These are phyloP conservation scores for Meloidogyne chitwoodi DNA, from an alignment of 1,140 invertebrate species.

Conservation along the genomic window DNA sequence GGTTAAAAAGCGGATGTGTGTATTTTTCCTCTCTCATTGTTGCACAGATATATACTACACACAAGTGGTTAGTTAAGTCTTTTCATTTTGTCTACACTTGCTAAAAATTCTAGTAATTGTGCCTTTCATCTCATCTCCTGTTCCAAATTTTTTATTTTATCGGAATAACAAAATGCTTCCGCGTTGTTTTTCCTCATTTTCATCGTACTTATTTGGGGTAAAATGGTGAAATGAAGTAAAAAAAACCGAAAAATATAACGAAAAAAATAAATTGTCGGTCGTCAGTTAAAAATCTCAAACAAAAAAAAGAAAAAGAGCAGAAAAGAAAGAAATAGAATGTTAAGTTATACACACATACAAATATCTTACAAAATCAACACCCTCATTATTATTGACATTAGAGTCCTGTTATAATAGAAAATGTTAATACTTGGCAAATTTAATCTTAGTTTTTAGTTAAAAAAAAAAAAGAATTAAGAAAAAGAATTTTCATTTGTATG, in stretches of 20 bases:
- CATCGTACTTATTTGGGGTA: not conserved
- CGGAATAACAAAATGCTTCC: not conserved
- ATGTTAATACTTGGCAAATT: no score
- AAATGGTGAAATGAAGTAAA: not conserved
- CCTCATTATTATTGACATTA: no score
- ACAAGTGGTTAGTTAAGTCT: not conserved
- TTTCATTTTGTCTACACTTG: not conserved
- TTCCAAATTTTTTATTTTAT: not conserved
- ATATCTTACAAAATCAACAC: no score
- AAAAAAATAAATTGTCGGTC: not conserved
- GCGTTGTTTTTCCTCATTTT: not conserved
- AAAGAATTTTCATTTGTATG: no score
- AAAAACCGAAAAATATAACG: not conserved
- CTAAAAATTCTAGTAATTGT: not conserved
- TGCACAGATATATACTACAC: no score
- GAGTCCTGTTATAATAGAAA: no score
- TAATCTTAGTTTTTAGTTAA: no score
- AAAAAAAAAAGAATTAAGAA: no score
- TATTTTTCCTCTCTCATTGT: no score
- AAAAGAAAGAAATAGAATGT: not conserved
- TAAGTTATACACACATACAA: not conserved
- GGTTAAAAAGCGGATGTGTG: not conserved
- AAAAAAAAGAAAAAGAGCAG: not conserved
- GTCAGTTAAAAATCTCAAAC: not conserved
- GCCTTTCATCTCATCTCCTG: not conserved